A percentile compares a stretch with the other conserved stretches of the same genome.
Conservation (phyloP, 1,140 invertebrate species). For the Drosophila kikkawai region DNA sequence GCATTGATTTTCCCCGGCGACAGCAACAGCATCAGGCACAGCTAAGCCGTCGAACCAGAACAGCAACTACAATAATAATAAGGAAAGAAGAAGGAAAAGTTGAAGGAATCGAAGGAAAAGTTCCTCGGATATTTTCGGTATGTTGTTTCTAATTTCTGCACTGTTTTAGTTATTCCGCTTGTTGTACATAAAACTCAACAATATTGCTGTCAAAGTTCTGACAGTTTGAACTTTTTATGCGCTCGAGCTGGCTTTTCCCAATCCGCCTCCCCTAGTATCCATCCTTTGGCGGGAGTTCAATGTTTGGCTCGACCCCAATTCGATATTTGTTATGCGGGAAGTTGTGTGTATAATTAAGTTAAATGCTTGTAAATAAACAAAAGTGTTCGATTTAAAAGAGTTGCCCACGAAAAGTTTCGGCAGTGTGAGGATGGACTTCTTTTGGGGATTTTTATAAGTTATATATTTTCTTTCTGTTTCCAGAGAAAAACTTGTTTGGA, state of each 20-base stretch:
- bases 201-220: constrained; percentile 71
- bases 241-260: constrained; percentile 13
- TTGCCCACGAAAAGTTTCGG: constrained; percentile 22
- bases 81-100: constrained; percentile 44
- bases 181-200: constrained; percentile 72
- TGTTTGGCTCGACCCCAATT: constrained; percentile 1
- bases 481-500: background rate
- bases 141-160: constrained; percentile 62
- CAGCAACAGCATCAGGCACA: constrained; percentile 49
- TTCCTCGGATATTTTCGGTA: constrained; percentile 46
- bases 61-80: constrained; percentile 31
- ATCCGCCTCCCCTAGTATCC: background rate
- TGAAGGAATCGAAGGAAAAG: constrained; percentile 45
- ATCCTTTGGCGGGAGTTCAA: constrained; percentile 3
- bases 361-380: constrained; percentile 53
- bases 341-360: constrained; percentile 48
- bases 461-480: background rate
- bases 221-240: constrained; percentile 68
- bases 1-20: constrained; percentile 73
- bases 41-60: constrained; percentile 30
- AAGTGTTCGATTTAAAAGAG: constrained; percentile 47
- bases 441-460: constrained; percentile 9
- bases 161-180: constrained; percentile 55
- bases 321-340: constrained; percentile 37
- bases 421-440: constrained; percentile 7